Percentiles rank a stretch among this genome's conserved stretches.
phyloP scores from a whole-genome alignment of 2,888 invertebrate genomes.

The Fragum sueziense region DNA sequence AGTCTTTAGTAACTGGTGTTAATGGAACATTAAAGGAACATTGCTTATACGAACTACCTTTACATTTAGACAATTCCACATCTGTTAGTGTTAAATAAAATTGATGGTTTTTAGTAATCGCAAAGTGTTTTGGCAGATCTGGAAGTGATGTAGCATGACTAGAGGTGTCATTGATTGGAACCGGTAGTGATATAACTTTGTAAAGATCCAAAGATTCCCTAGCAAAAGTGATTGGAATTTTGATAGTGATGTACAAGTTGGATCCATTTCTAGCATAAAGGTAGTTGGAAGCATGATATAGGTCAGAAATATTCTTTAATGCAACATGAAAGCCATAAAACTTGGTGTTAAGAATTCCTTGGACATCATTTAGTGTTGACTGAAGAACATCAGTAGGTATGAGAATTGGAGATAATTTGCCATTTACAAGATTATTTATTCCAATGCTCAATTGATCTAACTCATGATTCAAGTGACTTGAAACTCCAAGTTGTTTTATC shows the following conservation, averaged over 20 bases:
- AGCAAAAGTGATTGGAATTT: conserved; percentile 23
- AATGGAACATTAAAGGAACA: conserved; percentile 21
- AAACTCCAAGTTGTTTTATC: background rate
- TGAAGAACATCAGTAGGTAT: conserved; percentile 14
- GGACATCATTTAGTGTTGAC: conserved; percentile 16
- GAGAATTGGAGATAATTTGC: conserved; percentile 30
- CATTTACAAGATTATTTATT: conserved; percentile 25
- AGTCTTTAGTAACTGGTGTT: conserved; percentile 17
- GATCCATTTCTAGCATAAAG: conserved; percentile 18
- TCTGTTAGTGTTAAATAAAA: conserved; percentile 30
- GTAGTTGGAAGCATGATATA: conserved; percentile 7
- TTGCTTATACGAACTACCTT: conserved; percentile 3
- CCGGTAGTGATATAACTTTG: conserved; percentile 46
- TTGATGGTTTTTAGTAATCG: conserved; percentile 41
- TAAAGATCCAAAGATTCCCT: conserved; percentile 18
- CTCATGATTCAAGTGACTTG: conserved; percentile 22
- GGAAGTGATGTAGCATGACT: conserved; percentile 51
- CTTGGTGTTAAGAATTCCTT: conserved; percentile 5
- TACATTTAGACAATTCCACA: conserved; percentile 21
- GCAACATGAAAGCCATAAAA: conserved; percentile 30
- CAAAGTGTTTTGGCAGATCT: conserved; percentile 37
- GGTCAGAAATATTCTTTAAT: background rate
- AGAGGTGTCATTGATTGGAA: conserved; percentile 50
- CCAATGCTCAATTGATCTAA: conserved; percentile 25
- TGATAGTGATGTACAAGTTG: conserved; percentile 27